These are phyloP conservation scores for Drosophila nr. perissopoda DNA, from an alignment of 2,888 invertebrate genomes.

Conservation along the genomic window DNA sequence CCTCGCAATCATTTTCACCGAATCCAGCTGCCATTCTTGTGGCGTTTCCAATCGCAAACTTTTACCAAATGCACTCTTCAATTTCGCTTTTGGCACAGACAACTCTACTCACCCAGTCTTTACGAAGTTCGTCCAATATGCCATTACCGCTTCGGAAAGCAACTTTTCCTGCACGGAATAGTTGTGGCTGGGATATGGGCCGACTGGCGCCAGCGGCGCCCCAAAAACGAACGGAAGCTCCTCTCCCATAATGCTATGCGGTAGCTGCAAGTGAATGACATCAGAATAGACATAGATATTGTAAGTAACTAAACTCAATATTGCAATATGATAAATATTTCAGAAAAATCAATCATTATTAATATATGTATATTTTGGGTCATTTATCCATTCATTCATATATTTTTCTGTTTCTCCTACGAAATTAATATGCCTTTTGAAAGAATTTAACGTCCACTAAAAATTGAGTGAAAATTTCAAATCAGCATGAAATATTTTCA, in stretches of 20 bases:
- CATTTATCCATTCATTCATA: background rate
- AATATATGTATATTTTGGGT: background rate
- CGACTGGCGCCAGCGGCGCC: conserved; percentile 90
- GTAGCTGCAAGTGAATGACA: conserved; percentile 86
- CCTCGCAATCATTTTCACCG: background rate
- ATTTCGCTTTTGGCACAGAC: conserved; percentile 45
- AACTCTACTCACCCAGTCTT: conserved; percentile 91
- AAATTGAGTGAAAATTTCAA: conserved; percentile 39
- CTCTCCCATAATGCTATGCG: conserved; percentile 92
- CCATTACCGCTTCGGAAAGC: conserved; percentile 94
- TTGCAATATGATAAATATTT: background rate
- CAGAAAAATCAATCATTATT: background rate
- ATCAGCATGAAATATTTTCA: conserved; percentile 59
- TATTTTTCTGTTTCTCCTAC: background rate
- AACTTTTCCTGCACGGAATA: conserved; percentile 92
- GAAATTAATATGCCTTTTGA: conserved; percentile 23
- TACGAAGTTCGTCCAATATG: conserved; percentile 95
- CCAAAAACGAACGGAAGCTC: conserved; percentile 95
- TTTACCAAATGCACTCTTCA: conserved; percentile 66
- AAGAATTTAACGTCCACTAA: conserved; percentile 15
- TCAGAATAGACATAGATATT: background rate
- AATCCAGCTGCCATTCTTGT: background rate
- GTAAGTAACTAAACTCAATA: background rate
- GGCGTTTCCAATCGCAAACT: conserved; percentile 57
- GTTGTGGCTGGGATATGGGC: conserved; percentile 89